phyloP scores from a whole-genome alignment of 2,113 vertebrate genomes.

The Cephalopterus ornatus region DNA sequence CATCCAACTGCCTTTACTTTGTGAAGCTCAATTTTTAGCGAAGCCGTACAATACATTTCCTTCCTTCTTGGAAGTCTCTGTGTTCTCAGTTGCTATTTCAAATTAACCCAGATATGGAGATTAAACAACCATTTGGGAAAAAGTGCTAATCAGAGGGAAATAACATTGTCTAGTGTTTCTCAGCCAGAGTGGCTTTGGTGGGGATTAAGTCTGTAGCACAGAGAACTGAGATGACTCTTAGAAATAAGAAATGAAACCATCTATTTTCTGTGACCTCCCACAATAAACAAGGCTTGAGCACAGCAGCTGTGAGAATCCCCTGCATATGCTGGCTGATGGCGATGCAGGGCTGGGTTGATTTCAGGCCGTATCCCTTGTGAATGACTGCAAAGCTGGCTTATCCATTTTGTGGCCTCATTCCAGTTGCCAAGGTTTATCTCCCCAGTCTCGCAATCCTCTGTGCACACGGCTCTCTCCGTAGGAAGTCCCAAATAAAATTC shows the following conservation, averaged over 20 bases:
- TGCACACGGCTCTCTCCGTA: neutral
- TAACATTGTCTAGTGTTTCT: conserved; percentile 15
- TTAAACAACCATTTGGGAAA: conserved; percentile 38
- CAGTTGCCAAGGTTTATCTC: conserved; percentile 32
- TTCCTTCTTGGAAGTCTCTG: neutral
- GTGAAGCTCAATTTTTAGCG: neutral
- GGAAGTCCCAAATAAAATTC: neutral
- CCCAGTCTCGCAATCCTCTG: neutral
- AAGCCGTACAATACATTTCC: neutral
- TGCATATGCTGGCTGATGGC: conserved; percentile 32
- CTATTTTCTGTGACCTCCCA: conserved; percentile 42
- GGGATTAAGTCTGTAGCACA: conserved; percentile 32
- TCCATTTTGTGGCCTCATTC: neutral
- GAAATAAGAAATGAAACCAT: conserved; percentile 42
- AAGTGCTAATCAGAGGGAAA: conserved; percentile 33
- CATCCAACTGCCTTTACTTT: neutral
- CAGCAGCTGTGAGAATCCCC: conserved; percentile 50
- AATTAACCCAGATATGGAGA: conserved; percentile 48
- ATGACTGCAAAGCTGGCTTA: conserved; percentile 1
- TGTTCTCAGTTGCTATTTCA: conserved; percentile 36
- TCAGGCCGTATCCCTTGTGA: conserved; percentile 3
- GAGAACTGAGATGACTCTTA: conserved; percentile 9
- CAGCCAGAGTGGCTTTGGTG: conserved; percentile 30
- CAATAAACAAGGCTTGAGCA: conserved; percentile 23
- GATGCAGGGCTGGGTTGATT: conserved; percentile 2